Evolutionary conservation across 2,888 invertebrate species (phyloP), one percentile per base, ranked within the genome.

Genomic region (Lucinisca nassula): DNA sequence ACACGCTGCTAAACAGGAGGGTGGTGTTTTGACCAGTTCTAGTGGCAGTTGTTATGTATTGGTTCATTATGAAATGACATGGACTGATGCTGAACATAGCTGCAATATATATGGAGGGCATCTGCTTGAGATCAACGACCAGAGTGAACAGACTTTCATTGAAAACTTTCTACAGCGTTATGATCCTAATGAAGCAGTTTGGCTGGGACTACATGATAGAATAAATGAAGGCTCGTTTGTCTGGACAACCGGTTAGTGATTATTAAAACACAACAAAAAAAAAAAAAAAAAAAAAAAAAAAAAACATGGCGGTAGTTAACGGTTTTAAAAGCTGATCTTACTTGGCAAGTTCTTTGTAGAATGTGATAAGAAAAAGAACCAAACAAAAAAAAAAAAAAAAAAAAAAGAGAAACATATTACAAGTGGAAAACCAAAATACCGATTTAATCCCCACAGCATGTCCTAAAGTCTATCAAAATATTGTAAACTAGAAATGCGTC

Each of bases 151-250:
- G 40, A 21, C n/a, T 27, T 81, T 75, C 35, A 37, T 81, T 2
- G 38, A 51, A 27, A 24, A 45, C 12, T 81, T 81, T 45, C 40
- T 81, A 21, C 40, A 32, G 35, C 35, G 27, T 6, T 58, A 74
- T 27, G 40, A 73, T 10, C 81, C 81, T 10, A 21, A 58, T 2
- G 30, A 81, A 32, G 75, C 74, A 1, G 75, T 81, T 0, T 81
- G 81, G 81, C 58, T 81, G 8, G 81, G 81, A 21, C 38, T 81
- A 4, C 55, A 74, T n/a, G 81, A 81, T 45, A 14, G 21, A 0
- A 21, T n/a, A 3, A 21, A 67, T 12, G 67, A 67, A 35, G 35
- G 24, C 30, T 6, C 35, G 32, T 67, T 35, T 35, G 17, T 35
- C 4, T 67, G 67, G 67, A 67, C 67, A 32, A 24, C 67, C 10